phyloP scores from a whole-genome alignment of 2,888 invertebrate species.

The Cancer borealis region DNA sequence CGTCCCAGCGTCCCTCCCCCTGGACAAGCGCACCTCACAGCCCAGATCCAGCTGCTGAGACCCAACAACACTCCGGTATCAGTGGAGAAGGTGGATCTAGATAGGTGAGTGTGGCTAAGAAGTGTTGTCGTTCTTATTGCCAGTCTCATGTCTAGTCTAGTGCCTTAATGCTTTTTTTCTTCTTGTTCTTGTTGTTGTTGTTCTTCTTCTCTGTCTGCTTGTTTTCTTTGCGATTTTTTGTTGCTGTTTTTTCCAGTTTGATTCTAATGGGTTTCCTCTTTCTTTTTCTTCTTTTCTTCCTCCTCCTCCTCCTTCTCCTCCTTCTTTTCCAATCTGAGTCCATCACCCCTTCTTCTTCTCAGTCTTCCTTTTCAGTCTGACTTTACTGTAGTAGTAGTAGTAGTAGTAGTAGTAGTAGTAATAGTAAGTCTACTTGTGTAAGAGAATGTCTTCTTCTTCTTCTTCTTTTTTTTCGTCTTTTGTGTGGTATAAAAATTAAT shows the following conservation, averaged over 20 bases:
- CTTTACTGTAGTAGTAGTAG: background rate
- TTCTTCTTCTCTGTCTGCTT: background rate
- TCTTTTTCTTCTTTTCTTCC: background rate
- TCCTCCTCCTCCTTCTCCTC: background rate
- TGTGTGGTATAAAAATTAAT: background rate
- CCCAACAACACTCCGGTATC: slow-evolving; percentile 74
- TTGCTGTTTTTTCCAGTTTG: too few relatives aligned
- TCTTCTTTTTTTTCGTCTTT: background rate
- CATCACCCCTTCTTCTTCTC: background rate
- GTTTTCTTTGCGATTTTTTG: background rate
- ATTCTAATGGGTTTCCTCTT: background rate
- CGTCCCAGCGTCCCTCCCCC: slow-evolving; percentile 60
- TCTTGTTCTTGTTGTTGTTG: background rate
- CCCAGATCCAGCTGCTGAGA: slow-evolving; percentile 71
- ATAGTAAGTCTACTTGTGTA: too few relatives aligned
- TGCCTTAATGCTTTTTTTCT: background rate
- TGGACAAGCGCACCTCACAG: slow-evolving; percentile 55
- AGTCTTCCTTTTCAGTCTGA: background rate
- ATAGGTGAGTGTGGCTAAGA: slow-evolving; percentile 51
- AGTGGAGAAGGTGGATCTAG: slow-evolving; percentile 70
- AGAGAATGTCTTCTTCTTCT: too few relatives aligned
- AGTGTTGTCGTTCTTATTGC: too few relatives aligned
- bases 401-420: too few relatives aligned
- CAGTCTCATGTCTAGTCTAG: too few relatives aligned
- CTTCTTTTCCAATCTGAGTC: background rate